Evolutionary conservation across 2,797 vertebrate genomes (phyloP).

Genomic region (Acridotheres tristis): DNA sequence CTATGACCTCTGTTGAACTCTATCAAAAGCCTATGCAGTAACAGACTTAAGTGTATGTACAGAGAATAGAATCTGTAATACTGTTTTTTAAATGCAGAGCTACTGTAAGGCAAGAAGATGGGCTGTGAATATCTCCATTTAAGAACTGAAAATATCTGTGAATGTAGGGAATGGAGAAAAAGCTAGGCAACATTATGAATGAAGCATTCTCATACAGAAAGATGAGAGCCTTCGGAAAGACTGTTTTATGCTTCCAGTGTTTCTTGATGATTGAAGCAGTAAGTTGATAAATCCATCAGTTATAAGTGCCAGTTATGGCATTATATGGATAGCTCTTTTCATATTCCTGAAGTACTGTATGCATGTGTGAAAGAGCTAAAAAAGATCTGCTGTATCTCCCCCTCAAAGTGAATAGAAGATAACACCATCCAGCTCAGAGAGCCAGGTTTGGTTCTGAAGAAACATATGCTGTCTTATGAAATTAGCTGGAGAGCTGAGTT

Average conservation of each 20-base stretch:
- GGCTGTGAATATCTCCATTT: not conserved
- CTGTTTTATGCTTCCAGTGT: slow-evolving; percentile 17
- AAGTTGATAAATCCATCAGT: slow-evolving; percentile 26
- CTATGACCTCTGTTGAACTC: not conserved
- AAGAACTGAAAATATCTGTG: slow-evolving; percentile 1
- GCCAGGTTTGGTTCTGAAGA: not conserved
- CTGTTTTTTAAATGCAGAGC: not conserved
- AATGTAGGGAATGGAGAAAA: not conserved
- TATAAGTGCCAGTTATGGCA: not conserved
- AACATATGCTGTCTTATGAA: slow-evolving; percentile 31
- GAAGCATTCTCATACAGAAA: not conserved
- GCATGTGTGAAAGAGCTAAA: slow-evolving; percentile 42
- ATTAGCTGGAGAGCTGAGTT: slow-evolving; percentile 29
- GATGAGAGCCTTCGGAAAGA: not conserved
- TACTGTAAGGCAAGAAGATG: not conserved
- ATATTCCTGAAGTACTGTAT: slow-evolving; percentile 24
- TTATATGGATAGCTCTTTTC: not conserved
- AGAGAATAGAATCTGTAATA: not conserved
- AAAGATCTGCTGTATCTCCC: not conserved
- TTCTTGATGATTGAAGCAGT: slow-evolving; percentile 31
- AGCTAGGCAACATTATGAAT: slow-evolving; percentile 28
- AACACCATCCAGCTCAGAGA: not conserved
- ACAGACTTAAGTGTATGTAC: not conserved
- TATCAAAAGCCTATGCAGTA: not conserved
- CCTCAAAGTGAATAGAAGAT: not conserved